Percentiles rank a stretch among this genome's conserved stretches.
Evolutionary conservation across 2,888 invertebrate species (phyloP).

Genomic region (Maniola hyperantus): DNA sequence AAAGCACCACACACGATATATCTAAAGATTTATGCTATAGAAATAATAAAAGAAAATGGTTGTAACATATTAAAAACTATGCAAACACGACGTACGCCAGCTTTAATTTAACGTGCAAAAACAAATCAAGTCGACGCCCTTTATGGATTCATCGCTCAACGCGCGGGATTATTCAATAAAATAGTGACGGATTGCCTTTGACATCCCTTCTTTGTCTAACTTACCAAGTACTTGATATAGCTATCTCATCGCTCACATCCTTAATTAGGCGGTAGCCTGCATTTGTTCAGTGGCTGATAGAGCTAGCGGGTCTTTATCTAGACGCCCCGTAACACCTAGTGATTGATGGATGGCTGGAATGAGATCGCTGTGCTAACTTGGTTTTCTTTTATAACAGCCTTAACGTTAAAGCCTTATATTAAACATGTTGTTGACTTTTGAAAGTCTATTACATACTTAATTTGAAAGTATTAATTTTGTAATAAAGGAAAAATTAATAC

Average conservation of each 20-base stretch:
- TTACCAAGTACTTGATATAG: conserved; percentile 35
- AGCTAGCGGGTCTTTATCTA: conserved; percentile 66
- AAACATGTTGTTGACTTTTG: no score
- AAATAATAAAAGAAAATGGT: background rate
- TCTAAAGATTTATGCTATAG: no score
- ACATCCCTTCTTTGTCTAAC: conserved; percentile 53
- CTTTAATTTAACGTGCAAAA: conserved; percentile 53
- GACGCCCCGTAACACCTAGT: conserved; percentile 69
- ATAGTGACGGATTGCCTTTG: conserved; percentile 78
- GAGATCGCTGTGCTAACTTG: conserved; percentile 40
- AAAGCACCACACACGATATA: no score
- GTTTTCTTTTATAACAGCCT: conserved; percentile 12
- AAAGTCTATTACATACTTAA: no score
- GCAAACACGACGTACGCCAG: conserved; percentile 50
- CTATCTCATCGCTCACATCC: conserved; percentile 51
- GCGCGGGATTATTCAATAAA: conserved; percentile 76
- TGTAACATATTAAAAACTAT: conserved; percentile 10
- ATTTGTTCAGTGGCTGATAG: conserved; percentile 73
- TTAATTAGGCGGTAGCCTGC: conserved; percentile 76
- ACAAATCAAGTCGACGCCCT: conserved; percentile 64
- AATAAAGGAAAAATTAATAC: no score
- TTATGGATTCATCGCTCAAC: conserved; percentile 72
- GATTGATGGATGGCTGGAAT: conserved; percentile 66
- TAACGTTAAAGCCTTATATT: background rate
- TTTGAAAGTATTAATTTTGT: no score